Evolutionary conservation across 2,888 invertebrate species (phyloP).

Genomic region (Coleophora flavipennella): DNA sequence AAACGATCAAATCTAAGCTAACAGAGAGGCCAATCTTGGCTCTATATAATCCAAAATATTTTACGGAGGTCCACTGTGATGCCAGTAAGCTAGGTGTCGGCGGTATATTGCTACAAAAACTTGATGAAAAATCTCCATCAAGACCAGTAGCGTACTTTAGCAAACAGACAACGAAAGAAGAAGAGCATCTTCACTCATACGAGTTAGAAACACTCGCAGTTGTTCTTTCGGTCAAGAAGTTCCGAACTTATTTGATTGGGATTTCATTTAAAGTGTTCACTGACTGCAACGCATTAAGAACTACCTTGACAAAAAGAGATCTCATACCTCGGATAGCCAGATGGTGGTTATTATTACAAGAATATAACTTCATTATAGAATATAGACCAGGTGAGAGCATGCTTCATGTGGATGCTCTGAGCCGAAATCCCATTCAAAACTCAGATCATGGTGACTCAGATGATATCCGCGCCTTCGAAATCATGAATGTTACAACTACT

Average conservation of each 20-base stretch:
- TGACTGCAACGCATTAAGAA: constrained; percentile 28
- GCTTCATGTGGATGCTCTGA: constrained; percentile 1
- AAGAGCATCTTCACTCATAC: constrained; percentile 27
- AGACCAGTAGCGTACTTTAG: constrained; percentile 25
- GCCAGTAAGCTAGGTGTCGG: constrained; percentile 24
- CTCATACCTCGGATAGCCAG: constrained; percentile 15
- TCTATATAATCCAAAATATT: constrained; percentile 6
- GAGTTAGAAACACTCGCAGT: constrained; percentile 21
- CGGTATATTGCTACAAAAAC: constrained; percentile 23
- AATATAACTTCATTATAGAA: constrained; percentile 14
- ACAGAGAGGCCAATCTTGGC: constrained; percentile 5
- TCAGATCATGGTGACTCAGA: background rate
- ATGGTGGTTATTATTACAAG: constrained; percentile 9
- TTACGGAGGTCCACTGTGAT: constrained; percentile 16
- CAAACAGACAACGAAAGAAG: constrained; percentile 22
- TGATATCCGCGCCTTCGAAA: background rate
- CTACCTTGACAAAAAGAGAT: constrained; percentile 19
- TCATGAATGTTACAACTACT: too few species aligned
- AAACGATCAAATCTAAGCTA: constrained; percentile 3
- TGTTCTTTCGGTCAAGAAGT: constrained; percentile 23
- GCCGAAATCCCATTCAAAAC: background rate
- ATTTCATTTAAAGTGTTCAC: constrained; percentile 22
- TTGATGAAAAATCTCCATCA: constrained; percentile 3
- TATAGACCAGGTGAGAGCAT: constrained; percentile 2
- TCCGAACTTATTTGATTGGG: constrained; percentile 28